Conservation (phyloP, 2,888 invertebrate species). For the Colostygia pectinataria region DNA sequence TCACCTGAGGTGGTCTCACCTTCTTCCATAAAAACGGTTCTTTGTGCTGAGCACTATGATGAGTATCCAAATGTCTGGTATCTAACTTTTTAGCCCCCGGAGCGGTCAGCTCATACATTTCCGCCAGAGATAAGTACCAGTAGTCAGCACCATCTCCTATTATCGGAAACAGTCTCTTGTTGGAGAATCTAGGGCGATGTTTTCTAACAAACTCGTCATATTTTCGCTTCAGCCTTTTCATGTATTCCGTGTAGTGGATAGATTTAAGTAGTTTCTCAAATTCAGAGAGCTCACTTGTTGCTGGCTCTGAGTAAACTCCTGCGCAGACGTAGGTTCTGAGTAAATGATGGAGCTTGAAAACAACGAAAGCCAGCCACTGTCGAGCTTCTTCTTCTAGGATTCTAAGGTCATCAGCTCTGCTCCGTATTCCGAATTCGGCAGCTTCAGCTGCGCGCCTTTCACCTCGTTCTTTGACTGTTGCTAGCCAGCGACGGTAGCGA, state of each 20-base stretch:
- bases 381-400: conserved; percentile 73
- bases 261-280: conserved; percentile 72
- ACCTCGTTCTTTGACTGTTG: conserved; percentile 63
- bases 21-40: conserved; percentile 72
- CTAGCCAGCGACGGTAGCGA: conserved; percentile 69
- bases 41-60: conserved; percentile 63
- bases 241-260: conserved; percentile 72
- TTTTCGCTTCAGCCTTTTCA: conserved; percentile 66
- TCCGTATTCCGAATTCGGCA: conserved; percentile 66
- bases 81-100: conserved; percentile 41
- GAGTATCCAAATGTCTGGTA: conserved; percentile 52
- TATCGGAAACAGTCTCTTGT: conserved; percentile 71
- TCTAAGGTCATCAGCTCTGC: conserved; percentile 66
- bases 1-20: conserved; percentile 43
- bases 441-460: conserved; percentile 69
- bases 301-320: conserved; percentile 67
- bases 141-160: conserved; percentile 75
- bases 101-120: conserved; percentile 74
- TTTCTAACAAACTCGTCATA: conserved; percentile 74
- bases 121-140: conserved; percentile 77
- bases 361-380: conserved; percentile 73
- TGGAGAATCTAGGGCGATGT: conserved; percentile 66
- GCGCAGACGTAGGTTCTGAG: conserved; percentile 65
- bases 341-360: conserved; percentile 74
- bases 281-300: conserved; percentile 60